Evolutionary conservation across 1,140 invertebrate species (phyloP).

Genomic region (Plodia interpunctella): DNA sequence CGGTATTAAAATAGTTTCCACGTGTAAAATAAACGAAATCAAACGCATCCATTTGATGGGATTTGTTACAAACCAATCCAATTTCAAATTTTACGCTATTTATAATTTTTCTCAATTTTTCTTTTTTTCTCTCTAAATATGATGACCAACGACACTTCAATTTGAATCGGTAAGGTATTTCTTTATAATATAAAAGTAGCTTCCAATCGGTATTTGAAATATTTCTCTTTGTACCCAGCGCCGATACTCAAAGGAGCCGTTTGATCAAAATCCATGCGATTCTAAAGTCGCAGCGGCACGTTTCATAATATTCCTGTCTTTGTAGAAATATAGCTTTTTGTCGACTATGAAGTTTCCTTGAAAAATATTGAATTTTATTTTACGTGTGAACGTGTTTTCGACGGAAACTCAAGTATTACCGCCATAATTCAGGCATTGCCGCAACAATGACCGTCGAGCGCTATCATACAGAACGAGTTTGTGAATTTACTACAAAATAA

Average conservation of each 20-base stretch:
- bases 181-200: not conserved
- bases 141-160: too few species aligned
- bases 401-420: constrained; percentile 35
- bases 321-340: constrained; percentile 9
- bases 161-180: too few species aligned
- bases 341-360: constrained; percentile 9
- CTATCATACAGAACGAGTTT: not conserved
- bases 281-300: constrained; percentile 11
- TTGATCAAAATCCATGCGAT: constrained; percentile 13
- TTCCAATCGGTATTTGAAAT: not conserved
- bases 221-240: not conserved
- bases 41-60: too few species aligned
- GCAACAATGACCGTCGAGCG: constrained; percentile 26
- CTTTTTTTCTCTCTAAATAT: too few species aligned
- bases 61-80: too few species aligned
- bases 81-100: too few species aligned
- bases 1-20: too few species aligned
- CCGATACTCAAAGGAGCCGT: constrained; percentile 9
- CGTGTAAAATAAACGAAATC: too few species aligned
- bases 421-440: constrained; percentile 38
- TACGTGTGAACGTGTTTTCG: constrained; percentile 21
- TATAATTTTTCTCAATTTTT: too few species aligned
- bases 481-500: not conserved
- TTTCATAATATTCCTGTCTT: constrained; percentile 13
- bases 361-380: constrained; percentile 24